Evolutionary conservation across 2,113 vertebrate species (phyloP), one percentile per base, ranked within the genome.

Genomic region (Indicator maculatus): DNA sequence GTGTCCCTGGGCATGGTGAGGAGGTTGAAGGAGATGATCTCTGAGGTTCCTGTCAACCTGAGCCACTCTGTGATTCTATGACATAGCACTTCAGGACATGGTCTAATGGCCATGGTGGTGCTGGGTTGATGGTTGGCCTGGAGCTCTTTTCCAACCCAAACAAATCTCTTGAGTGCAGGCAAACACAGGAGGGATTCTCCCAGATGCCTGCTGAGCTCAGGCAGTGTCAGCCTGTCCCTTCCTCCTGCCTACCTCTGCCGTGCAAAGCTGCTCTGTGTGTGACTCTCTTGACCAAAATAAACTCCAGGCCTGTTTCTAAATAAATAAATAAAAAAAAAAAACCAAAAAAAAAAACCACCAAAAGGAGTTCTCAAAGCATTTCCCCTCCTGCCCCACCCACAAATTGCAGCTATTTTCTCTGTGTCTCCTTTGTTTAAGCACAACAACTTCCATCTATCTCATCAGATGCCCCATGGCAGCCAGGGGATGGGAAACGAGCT

Each of bases 211-310:
- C 79, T 39, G 66, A 76, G 90, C 30, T 30, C 63, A 13, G 86
- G 70, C 55, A 69, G 13, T 45, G 71, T 18, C 61, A 95, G 81
- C 45, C 59, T 31, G 19, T 9, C 73, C 71, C 24, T 39, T 73
- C 73, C 64, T 44, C 90, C 82, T 27, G 41, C 4, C 9, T 44
- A 74, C 28, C 45, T 91, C 44, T 86, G 88, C 80, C 83, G 71
- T 94, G 71, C 86, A 45, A 77, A 90, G 73, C 41, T 1, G 21
- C 17, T 39, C 15, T 39, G 23, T 83, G 82, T 95, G 82, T 92
- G 89, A 95, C 79, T 44, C 18, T 77, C 76, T 84, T 88, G 87
- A 95, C 95, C 92, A 95, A 96, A 96, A 96, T 88, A 91, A 95
- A 94, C 91, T 80, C 83, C 2, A 7, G 28, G 78, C 52, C 66